Evolutionary conservation across 2,888 invertebrate genomes (phyloP), one percentile per base, ranked within the genome.

Genomic region (Mayetiola destructor): DNA sequence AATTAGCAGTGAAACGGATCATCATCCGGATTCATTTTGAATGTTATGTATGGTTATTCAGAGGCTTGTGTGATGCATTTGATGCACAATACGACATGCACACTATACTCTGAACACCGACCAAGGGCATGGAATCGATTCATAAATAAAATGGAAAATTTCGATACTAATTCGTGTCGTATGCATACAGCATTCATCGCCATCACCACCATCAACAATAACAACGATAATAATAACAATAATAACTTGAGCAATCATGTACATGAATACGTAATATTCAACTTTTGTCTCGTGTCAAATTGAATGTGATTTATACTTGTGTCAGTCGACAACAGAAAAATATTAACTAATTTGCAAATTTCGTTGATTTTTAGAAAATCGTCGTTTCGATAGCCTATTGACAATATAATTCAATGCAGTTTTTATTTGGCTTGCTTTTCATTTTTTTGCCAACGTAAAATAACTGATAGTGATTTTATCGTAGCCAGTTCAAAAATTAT

Each of bases 231-330:
- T 48, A 23, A 48, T 48, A 23, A 48, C 27, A 27, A 48, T 48
- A 48, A 48, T 48, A 48, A 48, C 27, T 48, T 48, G 48, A 27
- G 48, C 48, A 48, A 48, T 48, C 48, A 27, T 48, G 48, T 48
- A 27, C 48, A 48, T 27, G 27, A 48, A 48, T 48, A 48, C 48
- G 27, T 48, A 48, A 48, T 48, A 48, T 48, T 27, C 48, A 48
- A 27, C 48, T 48, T 42, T 48, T 48, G 48, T 48, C 48, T 48
- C 48, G 16, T 48, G 48, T 48, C 48, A 48, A 48, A 48, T 48
- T 48, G 48, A 9, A 48, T 27, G 27, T 48, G 48, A 48, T 48
- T 48, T 48, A 48, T 48, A 27, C 48, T 48, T 48, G 48, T 48
- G 48, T 48, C 48, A 48, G 48, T 27, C 27, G n/a, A 3, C 10